Evolutionary conservation across 2,113 vertebrate species (phyloP).

Genomic region (Aegithalos caudatus): DNA sequence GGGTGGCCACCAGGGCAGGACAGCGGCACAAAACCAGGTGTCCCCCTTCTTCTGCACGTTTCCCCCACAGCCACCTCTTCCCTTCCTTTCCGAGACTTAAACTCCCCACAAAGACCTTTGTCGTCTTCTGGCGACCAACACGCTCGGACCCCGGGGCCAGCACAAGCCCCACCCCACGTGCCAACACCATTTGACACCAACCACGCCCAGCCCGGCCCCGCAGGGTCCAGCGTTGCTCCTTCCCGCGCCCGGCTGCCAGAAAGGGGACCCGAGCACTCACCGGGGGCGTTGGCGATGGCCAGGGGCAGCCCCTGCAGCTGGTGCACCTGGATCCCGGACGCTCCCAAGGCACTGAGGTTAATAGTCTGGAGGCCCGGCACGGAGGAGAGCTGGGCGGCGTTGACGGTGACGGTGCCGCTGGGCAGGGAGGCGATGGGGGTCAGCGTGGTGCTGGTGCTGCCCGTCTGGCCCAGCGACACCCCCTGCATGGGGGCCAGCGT

Average conservation of each 20-base stretch:
- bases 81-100: neutral
- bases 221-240: neutral
- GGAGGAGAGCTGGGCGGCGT: constrained; percentile 89
- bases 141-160: neutral
- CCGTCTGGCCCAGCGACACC: constrained; percentile 82
- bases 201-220: neutral
- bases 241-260: accelerated
- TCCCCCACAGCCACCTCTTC: neutral
- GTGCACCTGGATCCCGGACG: constrained; percentile 90
- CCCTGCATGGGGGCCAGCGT: constrained; percentile 90
- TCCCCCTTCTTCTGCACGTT: no score
- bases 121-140: accelerated
- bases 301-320: constrained; percentile 91
- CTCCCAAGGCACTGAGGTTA: constrained; percentile 90
- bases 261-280: constrained; percentile 67
- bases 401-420: constrained; percentile 81
- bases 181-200: neutral
- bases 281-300: constrained; percentile 82
- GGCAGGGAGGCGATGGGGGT: constrained; percentile 79
- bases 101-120: accelerated
- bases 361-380: constrained; percentile 91
- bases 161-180: accelerated
- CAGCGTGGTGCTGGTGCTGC: constrained; percentile 75
- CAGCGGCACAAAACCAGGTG: neutral
- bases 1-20: neutral